These are phyloP conservation scores for Collichthys lucidus DNA, from an alignment of 2,113 vertebrate genomes.

Conservation along the genomic window DNA sequence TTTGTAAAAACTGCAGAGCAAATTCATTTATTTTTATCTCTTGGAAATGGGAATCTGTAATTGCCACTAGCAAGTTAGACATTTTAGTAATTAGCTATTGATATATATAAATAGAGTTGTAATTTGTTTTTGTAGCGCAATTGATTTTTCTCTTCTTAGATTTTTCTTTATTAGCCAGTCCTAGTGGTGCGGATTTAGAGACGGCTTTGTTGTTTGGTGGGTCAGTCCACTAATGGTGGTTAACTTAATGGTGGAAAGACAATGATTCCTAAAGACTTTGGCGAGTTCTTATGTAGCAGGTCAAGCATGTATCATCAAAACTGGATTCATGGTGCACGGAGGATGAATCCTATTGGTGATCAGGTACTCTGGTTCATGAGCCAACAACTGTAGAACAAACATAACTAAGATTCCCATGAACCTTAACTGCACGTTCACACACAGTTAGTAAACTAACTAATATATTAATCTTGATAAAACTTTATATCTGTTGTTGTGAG, in stretches of 20 bases:
- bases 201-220: background rate
- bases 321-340: background rate
- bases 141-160: background rate
- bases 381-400: background rate
- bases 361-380: background rate
- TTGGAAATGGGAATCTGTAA: background rate
- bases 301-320: background rate
- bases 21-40: conserved; percentile 6
- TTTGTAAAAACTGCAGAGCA: conserved; percentile 6
- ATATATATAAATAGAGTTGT: background rate
- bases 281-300: background rate
- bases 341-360: background rate
- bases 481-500: background rate
- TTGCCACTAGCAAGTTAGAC: conserved; percentile 6
- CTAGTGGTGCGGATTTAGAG: background rate
- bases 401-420: background rate
- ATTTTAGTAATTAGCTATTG: background rate
- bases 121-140: background rate
- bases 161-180: background rate
- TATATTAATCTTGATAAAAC: background rate
- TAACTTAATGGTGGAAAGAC: background rate
- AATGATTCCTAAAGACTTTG: background rate
- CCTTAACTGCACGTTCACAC: background rate
- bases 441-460: background rate
- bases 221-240: background rate